These are phyloP conservation scores for Hydrolagus colliei DNA, from an alignment of 2,797 vertebrate species.

Conservation along the genomic window DNA sequence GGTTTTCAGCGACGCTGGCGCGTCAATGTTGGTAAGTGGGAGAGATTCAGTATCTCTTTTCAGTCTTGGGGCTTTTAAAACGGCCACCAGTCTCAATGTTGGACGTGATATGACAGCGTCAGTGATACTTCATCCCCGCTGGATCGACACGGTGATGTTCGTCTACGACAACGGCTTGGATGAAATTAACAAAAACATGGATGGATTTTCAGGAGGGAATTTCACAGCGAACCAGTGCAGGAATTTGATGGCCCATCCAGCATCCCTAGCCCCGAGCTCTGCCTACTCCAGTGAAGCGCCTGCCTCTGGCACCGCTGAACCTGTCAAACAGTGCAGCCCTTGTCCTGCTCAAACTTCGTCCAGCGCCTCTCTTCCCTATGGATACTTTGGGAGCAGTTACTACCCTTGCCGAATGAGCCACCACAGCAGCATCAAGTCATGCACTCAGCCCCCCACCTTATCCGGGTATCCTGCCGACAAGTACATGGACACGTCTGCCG, in stretches of 20 bases:
- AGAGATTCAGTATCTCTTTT: constrained; percentile 73
- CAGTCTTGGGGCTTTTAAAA: constrained; percentile 84
- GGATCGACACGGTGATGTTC: constrained; percentile 98
- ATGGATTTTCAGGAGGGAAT: constrained; percentile 74
- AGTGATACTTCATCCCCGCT: constrained; percentile 95
- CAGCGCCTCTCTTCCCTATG: constrained; percentile 85
- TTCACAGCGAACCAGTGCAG: constrained; percentile 90
- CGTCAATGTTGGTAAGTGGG: constrained; percentile 74
- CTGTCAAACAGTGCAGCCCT: constrained; percentile 92
- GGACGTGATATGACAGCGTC: constrained; percentile 98
- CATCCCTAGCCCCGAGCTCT: constrained; percentile 78
- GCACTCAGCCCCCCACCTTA: constrained; percentile 77
- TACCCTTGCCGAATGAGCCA: constrained; percentile 92
- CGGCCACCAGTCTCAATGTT: constrained; percentile 80
- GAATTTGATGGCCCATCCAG: constrained; percentile 89
- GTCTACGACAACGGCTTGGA: constrained; percentile 92
- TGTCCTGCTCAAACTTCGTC: constrained; percentile 87
- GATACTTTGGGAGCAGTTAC: constrained; percentile 93
- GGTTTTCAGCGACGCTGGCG: constrained; percentile 65
- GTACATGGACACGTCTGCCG: constrained; percentile 85
- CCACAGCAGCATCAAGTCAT: constrained; percentile 80
- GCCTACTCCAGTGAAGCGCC: constrained; percentile 83
- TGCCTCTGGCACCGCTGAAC: constrained; percentile 78
- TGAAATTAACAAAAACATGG: constrained; percentile 95
- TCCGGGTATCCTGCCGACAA: constrained; percentile 60